These are phyloP conservation scores for Eretmocerus hayati DNA, from an alignment of 2,888 invertebrate genomes.

Conservation along the genomic window DNA sequence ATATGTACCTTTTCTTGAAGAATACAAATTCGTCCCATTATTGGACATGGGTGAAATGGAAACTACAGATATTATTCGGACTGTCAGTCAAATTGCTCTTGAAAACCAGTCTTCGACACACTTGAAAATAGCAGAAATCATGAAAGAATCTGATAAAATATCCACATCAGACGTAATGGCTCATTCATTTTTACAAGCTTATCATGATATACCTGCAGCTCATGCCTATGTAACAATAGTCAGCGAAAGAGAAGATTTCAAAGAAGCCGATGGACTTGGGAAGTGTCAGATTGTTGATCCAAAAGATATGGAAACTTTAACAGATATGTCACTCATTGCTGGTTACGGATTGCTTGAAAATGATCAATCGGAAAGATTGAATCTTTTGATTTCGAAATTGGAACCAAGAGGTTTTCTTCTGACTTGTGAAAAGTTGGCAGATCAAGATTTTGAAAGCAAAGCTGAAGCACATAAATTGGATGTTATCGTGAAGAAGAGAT, in stretches of 20 bases:
- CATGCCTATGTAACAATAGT: conserved; percentile 62
- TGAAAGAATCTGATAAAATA: conserved; percentile 31
- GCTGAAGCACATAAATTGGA: conserved; percentile 51
- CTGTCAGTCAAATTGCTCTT: conserved; percentile 48
- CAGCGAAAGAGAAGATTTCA: no score
- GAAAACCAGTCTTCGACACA: conserved; percentile 47
- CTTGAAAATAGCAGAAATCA: conserved; percentile 41
- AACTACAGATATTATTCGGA: conserved; percentile 34
- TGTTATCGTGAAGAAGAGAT: conserved; percentile 14
- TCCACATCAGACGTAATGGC: conserved; percentile 45
- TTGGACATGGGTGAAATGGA: conserved; percentile 32
- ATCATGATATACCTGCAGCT: conserved; percentile 63
- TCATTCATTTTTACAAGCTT: conserved; percentile 52
- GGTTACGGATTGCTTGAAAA: conserved; percentile 49
- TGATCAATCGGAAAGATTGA: conserved; percentile 9
- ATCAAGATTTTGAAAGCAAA: conserved; percentile 25
- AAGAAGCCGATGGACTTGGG: no score
- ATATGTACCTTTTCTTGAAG: conserved; percentile 51
- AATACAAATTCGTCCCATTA: conserved; percentile 52
- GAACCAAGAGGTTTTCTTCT: conserved; percentile 34
- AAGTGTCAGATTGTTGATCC: no score
- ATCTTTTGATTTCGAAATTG: conserved; percentile 21
- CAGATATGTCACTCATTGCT: conserved; percentile 50
- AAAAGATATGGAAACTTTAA: no score
- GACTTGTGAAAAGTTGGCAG: conserved; percentile 26